Evolutionary conservation across 2,888 invertebrate species (phyloP), one percentile per base, ranked within the genome.

Genomic region (Epinotia brunnichana): DNA sequence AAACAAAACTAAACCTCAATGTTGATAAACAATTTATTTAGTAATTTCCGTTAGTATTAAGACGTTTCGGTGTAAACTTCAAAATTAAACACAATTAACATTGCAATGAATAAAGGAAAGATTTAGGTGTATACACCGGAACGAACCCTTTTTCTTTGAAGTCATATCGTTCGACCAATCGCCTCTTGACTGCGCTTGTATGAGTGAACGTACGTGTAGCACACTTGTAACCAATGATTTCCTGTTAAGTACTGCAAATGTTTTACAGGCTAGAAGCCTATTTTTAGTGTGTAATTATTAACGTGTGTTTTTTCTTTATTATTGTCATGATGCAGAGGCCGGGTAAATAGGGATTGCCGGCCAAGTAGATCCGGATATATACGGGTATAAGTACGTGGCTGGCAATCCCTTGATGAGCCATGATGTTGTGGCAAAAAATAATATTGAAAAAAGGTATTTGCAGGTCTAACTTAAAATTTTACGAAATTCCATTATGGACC

Each of bases 131-230:
- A 0, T 69, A 53, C 62, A 69, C 53, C 62, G 69, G 69, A 69
- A 68, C 53, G 24, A 57, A 15, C 62, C 17, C 41, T 19, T 44
- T 2, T 51, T 69, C n/a, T 72, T 35, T 41, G 17, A 60, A 21
- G 19, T 54, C 10, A 4, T 57, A 53, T 53, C 63, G 53, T 59
- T 73, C 54, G 73, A 73, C 74, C 74, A 74, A 74, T 73, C 72
- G 69, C 61, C 61, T 74, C 54, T 67, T 62, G 59, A 67, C 61
- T 73, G 44, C 51, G 54, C 54, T 17, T 63, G 74, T 72, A 69
- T 72, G 69, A 57, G 69, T 74, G 63, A 57, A 54, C 35, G 67
- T 68, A 68, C 21, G 61, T 68, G 72, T 68, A 68, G 21, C 67
- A 72, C 67, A 68, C 13, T 44, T 56, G 15, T 10, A 21, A 68